These are phyloP conservation scores for Melipona beecheii DNA, from an alignment of 2,888 invertebrate genomes.

Conservation along the genomic window DNA sequence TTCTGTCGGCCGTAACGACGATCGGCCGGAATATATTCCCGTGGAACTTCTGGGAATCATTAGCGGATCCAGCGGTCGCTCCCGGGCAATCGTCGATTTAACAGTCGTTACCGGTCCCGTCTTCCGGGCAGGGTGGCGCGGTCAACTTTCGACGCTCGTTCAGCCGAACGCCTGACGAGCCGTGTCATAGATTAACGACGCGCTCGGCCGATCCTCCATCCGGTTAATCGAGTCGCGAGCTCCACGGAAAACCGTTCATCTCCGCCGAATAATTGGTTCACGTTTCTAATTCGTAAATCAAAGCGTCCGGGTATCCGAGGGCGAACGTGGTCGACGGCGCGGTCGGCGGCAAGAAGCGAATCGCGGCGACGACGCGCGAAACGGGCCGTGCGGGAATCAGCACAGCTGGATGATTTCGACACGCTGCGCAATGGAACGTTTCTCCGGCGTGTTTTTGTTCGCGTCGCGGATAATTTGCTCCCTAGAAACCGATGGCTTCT, in stretches of 20 bases:
- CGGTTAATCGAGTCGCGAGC: constrained; percentile 33
- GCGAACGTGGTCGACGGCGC: not conserved
- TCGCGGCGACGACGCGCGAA: not conserved
- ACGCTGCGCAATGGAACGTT: not conserved
- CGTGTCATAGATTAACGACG: constrained; percentile 53
- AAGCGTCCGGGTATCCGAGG: not conserved
- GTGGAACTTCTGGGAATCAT: constrained; percentile 67
- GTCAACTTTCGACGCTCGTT: constrained; percentile 30
- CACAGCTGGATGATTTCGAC: not conserved
- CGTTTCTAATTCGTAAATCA: constrained; percentile 37
- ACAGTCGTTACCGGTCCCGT: constrained; percentile 38
- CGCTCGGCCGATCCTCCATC: constrained; percentile 6
- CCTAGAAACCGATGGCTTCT: not conserved
- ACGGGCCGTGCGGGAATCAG: not conserved
- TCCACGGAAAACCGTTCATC: constrained; percentile 44
- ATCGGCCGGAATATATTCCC: constrained; percentile 44
- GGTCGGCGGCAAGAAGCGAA: not conserved
- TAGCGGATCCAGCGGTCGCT: constrained; percentile 46
- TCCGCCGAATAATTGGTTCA: constrained; percentile 39
- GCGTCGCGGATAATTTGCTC: not conserved
- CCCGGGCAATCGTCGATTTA: constrained; percentile 53
- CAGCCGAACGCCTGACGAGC: constrained; percentile 28
- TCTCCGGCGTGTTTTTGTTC: not conserved
- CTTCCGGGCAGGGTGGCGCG: constrained; percentile 29
- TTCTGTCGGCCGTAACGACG: not conserved